These are phyloP conservation scores for Heliothis virescens DNA, from an alignment of 1,140 invertebrate genomes.

Conservation along the genomic window DNA sequence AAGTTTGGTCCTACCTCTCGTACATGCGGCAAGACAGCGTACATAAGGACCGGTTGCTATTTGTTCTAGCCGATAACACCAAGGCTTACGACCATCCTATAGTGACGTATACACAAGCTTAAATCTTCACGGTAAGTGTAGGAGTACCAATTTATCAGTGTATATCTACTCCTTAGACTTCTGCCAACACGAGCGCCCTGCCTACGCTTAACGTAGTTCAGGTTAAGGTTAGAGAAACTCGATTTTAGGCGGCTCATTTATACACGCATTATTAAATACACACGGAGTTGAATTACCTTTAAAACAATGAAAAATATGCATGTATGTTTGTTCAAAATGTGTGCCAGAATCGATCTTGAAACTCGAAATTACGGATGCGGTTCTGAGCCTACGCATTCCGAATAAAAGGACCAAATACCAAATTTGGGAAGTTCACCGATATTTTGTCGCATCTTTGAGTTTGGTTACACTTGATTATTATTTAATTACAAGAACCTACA, in stretches of 20 bases:
- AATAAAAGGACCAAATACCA: too few relatives aligned
- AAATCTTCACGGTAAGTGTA: background rate
- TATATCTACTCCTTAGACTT: background rate
- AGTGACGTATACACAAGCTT: background rate
- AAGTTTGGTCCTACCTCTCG: background rate
- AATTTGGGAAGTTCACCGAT: too few relatives aligned
- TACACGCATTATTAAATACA: background rate
- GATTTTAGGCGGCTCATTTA: background rate
- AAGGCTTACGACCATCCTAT: background rate
- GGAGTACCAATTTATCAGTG: background rate
- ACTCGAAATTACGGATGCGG: background rate
- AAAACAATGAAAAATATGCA: too few relatives aligned
- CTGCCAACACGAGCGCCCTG: background rate
- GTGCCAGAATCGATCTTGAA: background rate
- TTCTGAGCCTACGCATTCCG: too few relatives aligned
- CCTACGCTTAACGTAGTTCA: background rate
- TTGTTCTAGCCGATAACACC: background rate
- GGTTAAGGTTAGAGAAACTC: constrained; percentile 21
- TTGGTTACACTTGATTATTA: too few relatives aligned
- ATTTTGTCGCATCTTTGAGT: too few relatives aligned
- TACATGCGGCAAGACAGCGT: background rate
- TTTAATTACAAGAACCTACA: too few relatives aligned
- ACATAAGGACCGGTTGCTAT: constrained; percentile 5
- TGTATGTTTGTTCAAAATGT: background rate
- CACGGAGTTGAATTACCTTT: background rate